Evolutionary conservation across 2,888 invertebrate genomes (phyloP), one percentile per base, ranked within the genome.

Genomic region (Lathronympha strigana): DNA sequence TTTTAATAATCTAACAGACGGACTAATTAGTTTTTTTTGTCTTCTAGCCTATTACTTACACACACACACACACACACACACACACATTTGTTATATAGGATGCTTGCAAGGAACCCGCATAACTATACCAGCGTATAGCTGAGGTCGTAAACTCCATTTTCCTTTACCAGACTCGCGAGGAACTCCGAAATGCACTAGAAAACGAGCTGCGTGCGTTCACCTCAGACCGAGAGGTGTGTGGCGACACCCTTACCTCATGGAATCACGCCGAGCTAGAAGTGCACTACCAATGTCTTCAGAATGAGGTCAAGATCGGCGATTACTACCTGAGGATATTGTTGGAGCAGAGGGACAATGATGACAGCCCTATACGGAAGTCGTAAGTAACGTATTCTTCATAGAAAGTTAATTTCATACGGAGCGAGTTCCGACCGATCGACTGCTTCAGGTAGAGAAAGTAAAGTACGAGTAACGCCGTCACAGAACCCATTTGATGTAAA

Each of bases 211-310:
- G 98, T 49, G 95, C 97, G 64, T 98, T 99, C 86, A 94, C 94
- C 0, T 95, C 95, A 4, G 99, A 99, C 88, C 95, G 97, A 69
- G 99, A 99, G 79, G 93, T 98, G 71, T 96, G 96, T 19, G 96
- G 96, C 23, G 95, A 94, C n/a, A 93, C 94, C 57, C 92, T 97
- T 25, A 97, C 97, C 0, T 97, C 98, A 0, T 99, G 99, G 99
- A 99, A 99, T 92, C 98, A 99, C 92, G 95, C 97, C 43, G 99
- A 99, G 88, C 97, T 99, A 82, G 98, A 98, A 92, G 95, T 99
- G 13, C 95, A 95, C 77, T 99, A 99, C 92, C 95, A 96, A 80
- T 98, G 98, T 78, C 93, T 99, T 70, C 95, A 96, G 63, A 98
- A 98, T 76, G 99, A 99, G 92, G 98, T 99, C 72, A 97, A 97